A percentile compares a stretch with the other conserved stretches of the same genome.
phyloP scores from a whole-genome alignment of 2,797 vertebrate genomes.

The Neoniphon sammara region DNA sequence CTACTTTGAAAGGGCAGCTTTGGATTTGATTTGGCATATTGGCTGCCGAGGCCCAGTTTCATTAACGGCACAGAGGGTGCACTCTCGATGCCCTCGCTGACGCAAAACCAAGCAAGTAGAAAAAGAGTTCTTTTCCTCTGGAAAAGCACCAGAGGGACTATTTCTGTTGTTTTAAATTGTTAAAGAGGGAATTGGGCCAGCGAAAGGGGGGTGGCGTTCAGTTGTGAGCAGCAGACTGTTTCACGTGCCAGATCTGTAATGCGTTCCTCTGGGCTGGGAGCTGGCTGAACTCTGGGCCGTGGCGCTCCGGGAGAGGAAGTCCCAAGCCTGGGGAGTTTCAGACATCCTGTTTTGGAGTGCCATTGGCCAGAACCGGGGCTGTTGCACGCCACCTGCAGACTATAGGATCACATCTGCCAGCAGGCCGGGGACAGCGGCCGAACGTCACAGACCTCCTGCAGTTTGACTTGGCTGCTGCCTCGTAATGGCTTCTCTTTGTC shows the following conservation, averaged over 20 bases:
- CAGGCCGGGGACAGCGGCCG: constrained; percentile 42
- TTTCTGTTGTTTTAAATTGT: constrained; percentile 80
- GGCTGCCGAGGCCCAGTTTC: constrained; percentile 61
- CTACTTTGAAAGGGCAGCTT: constrained; percentile 55
- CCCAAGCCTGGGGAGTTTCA: constrained; percentile 79
- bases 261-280: constrained; percentile 76
- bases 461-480: constrained; percentile 9
- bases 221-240: constrained; percentile 73
- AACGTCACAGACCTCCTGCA: constrained; percentile 55
- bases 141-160: constrained; percentile 77
- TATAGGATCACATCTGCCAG: constrained; percentile 64
- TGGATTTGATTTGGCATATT: constrained; percentile 56
- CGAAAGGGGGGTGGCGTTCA: constrained; percentile 43
- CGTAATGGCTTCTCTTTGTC: constrained; percentile 37
- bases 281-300: constrained; percentile 75
- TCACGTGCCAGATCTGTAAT: constrained; percentile 81
- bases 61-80: constrained; percentile 69
- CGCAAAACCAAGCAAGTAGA: constrained; percentile 73
- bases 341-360: constrained; percentile 83
- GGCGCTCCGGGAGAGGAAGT: constrained; percentile 80
- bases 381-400: constrained; percentile 77
- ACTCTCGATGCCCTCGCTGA: constrained; percentile 79
- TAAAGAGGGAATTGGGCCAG: constrained; percentile 70
- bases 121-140: constrained; percentile 76
- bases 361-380: constrained; percentile 63